Evolutionary conservation across 2,797 vertebrate species (phyloP), one percentile per base, ranked within the genome.

Genomic region (Anguilla obscura): DNA sequence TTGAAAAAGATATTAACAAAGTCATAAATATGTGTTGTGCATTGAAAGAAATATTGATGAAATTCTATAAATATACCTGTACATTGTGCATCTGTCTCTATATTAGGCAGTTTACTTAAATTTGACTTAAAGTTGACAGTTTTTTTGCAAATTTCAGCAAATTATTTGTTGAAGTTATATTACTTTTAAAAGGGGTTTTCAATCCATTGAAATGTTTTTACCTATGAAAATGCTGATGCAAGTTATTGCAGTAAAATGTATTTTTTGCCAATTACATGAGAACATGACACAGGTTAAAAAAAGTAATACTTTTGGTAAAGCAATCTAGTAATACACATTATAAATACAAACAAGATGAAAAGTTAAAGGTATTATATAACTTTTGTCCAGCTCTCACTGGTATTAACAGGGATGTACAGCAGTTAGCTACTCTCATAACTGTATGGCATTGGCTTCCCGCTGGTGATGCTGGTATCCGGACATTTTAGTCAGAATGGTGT

Each of bases 391-490:
- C 3, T 36, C 36, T 40, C 50, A 79, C 33, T 88, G n/a, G 18
- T 18, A 58, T 30, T 18, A 71, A 84, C 3, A n/a, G 60, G 88
- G 54, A 56, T 27, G 56, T 33, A 60, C 69, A 89, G 88, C 88
- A 87, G 84, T 52, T 52, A 82, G 84, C 30, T 54, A 71, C 86
- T 89, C 89, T 71, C 88, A 89, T 86, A 89, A 89, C 84, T 83
- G 88, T 60, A 63, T 69, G 85, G 58, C 86, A 87, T 76, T 63
- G 58, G 56, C 21, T 48, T 54, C 74, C 48, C 33, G n/a, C 45
- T 24, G 52, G 60, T 30, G 30, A 40, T 18, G 33, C 74, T 18
- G 16, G 24, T 45, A 40, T 18, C 33, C 6, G 36, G 74, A 79
- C 10, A 40, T 21, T 45, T 79, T 79, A 21, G 74, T 45, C 33